Percentiles rank a stretch among this genome's conserved stretches.
Conservation (phyloP, 2,113 vertebrate genomes). For the Cryptomyrus ogoouensis region DNA sequence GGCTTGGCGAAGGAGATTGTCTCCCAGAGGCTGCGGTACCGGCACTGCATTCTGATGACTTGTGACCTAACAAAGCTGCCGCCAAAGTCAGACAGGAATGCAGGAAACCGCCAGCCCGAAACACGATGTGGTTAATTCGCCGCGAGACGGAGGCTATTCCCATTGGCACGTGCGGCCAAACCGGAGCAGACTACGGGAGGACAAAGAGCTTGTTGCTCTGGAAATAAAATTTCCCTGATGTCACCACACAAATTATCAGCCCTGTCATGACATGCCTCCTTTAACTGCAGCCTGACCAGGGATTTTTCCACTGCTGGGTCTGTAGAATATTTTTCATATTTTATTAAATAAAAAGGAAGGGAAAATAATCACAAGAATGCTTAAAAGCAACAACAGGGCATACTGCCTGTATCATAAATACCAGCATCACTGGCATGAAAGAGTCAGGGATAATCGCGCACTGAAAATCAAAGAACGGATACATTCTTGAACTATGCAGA, state of each 20-base stretch:
- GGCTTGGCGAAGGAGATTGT: background rate
- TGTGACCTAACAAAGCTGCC: conserved; percentile 18
- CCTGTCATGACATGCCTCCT: background rate
- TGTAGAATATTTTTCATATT: background rate
- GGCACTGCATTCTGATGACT: conserved; percentile 13
- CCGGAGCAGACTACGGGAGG: background rate
- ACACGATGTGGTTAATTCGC: background rate
- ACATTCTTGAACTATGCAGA: background rate
- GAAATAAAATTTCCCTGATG: background rate
- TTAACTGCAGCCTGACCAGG: background rate
- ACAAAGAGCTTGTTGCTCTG: background rate
- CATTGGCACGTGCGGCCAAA: background rate
- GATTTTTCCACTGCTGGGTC: background rate
- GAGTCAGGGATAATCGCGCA: background rate
- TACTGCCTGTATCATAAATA: background rate
- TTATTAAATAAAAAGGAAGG: background rate
- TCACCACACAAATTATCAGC: background rate
- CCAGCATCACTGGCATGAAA: background rate
- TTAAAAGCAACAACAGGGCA: background rate
- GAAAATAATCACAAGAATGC: background rate
- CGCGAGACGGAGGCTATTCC: background rate
- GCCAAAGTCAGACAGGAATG: background rate
- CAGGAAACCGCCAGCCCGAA: background rate
- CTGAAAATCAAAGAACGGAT: background rate
- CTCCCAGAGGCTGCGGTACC: background rate